These are phyloP conservation scores for Laticauda colubrina DNA, from an alignment of 2,113 vertebrate species.

Conservation along the genomic window DNA sequence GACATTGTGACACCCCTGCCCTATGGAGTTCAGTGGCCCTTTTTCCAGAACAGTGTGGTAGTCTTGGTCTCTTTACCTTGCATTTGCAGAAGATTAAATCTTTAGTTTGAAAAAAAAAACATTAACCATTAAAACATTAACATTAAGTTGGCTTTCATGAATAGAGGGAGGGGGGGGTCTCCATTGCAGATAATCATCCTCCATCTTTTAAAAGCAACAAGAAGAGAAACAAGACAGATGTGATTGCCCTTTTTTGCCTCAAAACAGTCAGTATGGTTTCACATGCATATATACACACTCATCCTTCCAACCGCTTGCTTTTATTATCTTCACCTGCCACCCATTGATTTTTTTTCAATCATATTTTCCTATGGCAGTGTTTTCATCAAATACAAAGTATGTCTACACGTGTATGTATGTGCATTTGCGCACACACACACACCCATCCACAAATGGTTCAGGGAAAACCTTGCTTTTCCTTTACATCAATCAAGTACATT, in stretches of 20 bases:
- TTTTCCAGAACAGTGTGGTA: neutral
- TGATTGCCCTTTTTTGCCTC: neutral
- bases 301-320: neutral
- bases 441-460: neutral
- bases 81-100: neutral
- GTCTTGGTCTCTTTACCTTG: neutral
- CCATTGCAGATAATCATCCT: neutral
- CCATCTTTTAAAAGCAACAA: neutral
- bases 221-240: neutral
- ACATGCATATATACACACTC: neutral
- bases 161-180: neutral
- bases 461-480: neutral
- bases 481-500: neutral
- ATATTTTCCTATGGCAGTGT: neutral
- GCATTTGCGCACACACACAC: accelerated
- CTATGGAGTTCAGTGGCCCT: neutral
- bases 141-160: neutral
- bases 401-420: neutral
- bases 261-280: neutral
- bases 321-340: neutral
- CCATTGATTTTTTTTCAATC: neutral
- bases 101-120: neutral
- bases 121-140: neutral
- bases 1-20: too few relatives aligned
- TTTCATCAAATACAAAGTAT: neutral